These are phyloP conservation scores for Dromas ardeola DNA, from an alignment of 2,113 vertebrate species.

Conservation along the genomic window DNA sequence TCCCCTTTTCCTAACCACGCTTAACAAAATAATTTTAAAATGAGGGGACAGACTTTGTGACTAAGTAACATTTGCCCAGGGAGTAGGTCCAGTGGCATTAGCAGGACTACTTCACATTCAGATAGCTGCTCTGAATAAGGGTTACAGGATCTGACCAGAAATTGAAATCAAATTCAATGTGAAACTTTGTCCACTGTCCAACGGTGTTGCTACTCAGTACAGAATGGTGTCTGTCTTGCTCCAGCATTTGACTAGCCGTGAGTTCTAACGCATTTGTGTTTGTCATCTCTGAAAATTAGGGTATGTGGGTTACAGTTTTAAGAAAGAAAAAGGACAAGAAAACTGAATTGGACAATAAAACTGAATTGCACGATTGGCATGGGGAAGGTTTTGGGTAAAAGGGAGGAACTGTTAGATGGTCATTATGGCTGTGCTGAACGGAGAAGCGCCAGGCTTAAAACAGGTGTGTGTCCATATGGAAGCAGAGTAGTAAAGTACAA, in stretches of 20 bases:
- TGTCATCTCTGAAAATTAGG: background rate
- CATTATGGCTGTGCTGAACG: background rate
- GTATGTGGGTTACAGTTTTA: background rate
- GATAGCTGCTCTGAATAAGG: background rate
- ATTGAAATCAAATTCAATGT: background rate
- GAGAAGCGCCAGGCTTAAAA: background rate
- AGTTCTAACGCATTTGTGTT: background rate
- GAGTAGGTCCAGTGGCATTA: background rate
- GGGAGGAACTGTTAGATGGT: background rate
- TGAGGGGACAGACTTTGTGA: background rate
- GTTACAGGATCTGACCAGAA: background rate
- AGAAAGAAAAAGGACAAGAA: background rate
- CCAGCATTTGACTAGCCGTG: background rate
- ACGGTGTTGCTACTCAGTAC: background rate
- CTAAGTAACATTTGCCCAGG: background rate
- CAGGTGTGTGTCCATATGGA: background rate
- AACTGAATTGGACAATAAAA: background rate
- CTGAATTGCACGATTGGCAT: background rate
- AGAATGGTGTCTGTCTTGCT: background rate
- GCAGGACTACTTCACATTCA: background rate
- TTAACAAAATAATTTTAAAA: background rate
- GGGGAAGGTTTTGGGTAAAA: background rate
- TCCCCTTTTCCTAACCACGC: background rate
- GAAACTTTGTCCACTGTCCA: background rate
- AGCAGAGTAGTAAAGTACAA: background rate